Conservation (phyloP, 2,797 vertebrate species). For the Sciaenops ocellatus region DNA sequence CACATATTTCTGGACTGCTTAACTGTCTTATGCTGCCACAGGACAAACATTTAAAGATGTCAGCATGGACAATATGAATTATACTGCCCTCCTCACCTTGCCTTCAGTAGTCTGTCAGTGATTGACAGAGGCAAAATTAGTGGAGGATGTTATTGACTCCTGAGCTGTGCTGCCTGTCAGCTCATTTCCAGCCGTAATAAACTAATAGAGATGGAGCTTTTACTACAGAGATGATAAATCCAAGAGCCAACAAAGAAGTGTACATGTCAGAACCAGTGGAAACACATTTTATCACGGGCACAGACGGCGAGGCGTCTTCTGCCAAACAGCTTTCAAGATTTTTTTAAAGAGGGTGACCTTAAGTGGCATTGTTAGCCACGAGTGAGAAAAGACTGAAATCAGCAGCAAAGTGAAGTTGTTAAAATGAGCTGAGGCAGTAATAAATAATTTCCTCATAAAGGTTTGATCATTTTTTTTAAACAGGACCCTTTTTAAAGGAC, state of each 20-base stretch:
- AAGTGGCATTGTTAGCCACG: not conserved
- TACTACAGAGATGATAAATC: constrained; percentile 36
- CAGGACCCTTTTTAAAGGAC: no score
- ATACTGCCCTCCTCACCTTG: constrained; percentile 12
- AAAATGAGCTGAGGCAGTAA: not conserved
- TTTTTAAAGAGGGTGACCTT: not conserved
- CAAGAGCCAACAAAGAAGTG: constrained; percentile 8
- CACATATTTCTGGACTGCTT: not conserved
- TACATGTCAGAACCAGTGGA: constrained; percentile 16
- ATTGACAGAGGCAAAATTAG: constrained; percentile 44
- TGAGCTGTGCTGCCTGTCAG: constrained; percentile 20
- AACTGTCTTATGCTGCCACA: constrained; percentile 17
- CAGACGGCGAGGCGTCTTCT: not conserved
- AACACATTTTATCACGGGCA: constrained; percentile 3
- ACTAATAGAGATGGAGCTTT: constrained; percentile 24
- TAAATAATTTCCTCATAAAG: not conserved
- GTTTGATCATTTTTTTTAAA: not conserved
- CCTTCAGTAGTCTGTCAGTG: constrained; percentile 21
- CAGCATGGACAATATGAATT: constrained; percentile 5
- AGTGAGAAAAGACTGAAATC: not conserved
- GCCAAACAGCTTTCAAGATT: not conserved
- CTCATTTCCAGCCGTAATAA: constrained; percentile 15
- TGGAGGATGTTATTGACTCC: constrained; percentile 33
- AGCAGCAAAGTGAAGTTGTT: not conserved
- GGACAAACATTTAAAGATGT: constrained; percentile 21